Conservation (phyloP, 2,113 vertebrate genomes). For the Microtus oregoni region DNA sequence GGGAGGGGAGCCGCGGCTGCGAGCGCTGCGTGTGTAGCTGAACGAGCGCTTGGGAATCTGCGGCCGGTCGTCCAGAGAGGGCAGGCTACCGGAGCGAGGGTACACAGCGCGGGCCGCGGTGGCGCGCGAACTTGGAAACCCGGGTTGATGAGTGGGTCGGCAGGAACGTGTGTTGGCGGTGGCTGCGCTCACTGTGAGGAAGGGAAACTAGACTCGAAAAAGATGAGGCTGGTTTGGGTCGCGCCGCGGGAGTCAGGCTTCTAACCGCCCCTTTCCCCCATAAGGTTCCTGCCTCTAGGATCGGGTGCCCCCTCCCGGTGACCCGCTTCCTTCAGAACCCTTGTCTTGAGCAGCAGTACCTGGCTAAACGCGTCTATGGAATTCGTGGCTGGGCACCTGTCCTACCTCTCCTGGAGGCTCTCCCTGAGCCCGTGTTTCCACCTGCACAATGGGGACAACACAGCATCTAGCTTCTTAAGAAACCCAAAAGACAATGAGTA, state of each 20-base stretch:
- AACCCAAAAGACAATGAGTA: neutral
- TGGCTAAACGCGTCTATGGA: conserved; percentile 43
- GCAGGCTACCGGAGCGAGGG: conserved; percentile 67
- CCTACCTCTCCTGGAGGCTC: neutral
- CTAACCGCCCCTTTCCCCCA: neutral
- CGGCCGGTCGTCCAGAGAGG: conserved; percentile 61
- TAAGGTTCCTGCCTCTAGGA: conserved; percentile 35
- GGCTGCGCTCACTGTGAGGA: neutral
- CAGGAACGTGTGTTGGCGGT: neutral
- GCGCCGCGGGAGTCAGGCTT: neutral
- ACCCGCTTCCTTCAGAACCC: conserved; percentile 55
- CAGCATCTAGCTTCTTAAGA: neutral
- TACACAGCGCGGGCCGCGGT: conserved; percentile 67
- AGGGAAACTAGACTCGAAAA: conserved; percentile 44
- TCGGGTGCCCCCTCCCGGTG: conserved; percentile 65
- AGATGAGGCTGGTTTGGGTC: neutral
- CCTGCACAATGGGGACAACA: conserved; percentile 51
- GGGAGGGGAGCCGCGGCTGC: conserved; percentile 2
- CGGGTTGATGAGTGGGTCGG: neutral
- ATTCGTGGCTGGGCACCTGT: neutral
- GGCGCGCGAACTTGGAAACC: conserved; percentile 8
- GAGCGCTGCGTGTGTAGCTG: neutral
- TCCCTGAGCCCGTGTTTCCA: neutral
- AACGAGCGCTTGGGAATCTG: conserved; percentile 66
- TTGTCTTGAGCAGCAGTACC: neutral